These are phyloP conservation scores for Sycophila texana DNA, from an alignment of 2,888 invertebrate genomes.

Conservation along the genomic window DNA sequence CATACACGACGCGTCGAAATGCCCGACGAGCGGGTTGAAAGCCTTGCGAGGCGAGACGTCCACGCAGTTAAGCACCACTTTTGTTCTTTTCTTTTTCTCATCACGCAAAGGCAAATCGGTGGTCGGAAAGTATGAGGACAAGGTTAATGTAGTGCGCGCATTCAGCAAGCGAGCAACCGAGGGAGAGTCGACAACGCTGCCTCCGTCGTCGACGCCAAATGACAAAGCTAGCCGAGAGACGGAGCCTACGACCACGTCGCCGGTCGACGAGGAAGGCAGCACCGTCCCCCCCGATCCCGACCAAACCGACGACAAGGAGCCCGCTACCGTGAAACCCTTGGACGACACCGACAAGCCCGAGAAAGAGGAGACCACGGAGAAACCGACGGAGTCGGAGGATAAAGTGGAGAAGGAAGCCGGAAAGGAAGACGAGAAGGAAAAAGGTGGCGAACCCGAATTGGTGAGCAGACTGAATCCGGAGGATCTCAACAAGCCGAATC, in stretches of 20 bases:
- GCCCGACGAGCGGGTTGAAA: slow-evolving; percentile 24
- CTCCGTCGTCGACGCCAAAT: neutral
- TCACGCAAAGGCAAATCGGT: slow-evolving; percentile 56
- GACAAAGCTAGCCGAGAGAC: neutral
- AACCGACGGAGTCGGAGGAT: neutral
- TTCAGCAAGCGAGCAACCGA: slow-evolving; percentile 13
- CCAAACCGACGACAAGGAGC: slow-evolving; percentile 18
- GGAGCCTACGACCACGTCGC: neutral
- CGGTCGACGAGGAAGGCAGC: slow-evolving; percentile 1
- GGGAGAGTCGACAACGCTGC: neutral
- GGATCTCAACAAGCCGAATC: neutral
- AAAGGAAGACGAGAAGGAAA: neutral
- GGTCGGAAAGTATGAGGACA: slow-evolving; percentile 43
- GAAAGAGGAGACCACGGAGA: slow-evolving; percentile 13
- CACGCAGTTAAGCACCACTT: neutral
- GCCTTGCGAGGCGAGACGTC: no score
- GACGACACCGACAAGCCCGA: neutral
- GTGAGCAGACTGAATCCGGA: neutral
- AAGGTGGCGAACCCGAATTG: neutral
- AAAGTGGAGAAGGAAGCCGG: neutral
- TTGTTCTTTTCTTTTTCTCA: slow-evolving; percentile 42
- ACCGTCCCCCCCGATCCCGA: neutral
- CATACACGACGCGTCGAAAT: slow-evolving; percentile 17
- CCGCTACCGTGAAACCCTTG: slow-evolving; percentile 19
- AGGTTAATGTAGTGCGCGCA: neutral